Evolutionary conservation across 2,797 vertebrate genomes (phyloP).

Genomic region (Neostethus bicornis): DNA sequence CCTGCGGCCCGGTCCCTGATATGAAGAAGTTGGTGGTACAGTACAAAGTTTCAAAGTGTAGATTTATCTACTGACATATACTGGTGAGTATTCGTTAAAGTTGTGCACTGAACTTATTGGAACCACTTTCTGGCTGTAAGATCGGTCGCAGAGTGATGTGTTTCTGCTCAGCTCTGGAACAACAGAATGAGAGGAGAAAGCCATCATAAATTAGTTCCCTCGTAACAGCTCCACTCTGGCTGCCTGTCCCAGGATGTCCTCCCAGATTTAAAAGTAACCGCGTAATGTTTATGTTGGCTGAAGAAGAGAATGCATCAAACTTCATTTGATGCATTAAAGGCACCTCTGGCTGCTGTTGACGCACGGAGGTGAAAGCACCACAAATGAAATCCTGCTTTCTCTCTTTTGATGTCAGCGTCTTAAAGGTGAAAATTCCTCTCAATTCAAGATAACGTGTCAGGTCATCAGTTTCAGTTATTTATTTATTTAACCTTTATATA

Average conservation of each 20-base stretch:
- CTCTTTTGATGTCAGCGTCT: constrained; percentile 67
- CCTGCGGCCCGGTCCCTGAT: no score
- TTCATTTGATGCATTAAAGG: constrained; percentile 79
- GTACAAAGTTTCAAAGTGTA: neutral
- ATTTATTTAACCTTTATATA: no score
- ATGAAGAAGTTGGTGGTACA: no score
- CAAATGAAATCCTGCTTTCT: constrained; percentile 60
- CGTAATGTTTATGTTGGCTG: constrained; percentile 78
- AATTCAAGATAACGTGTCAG: constrained; percentile 44
- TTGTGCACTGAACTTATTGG: neutral
- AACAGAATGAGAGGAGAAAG: constrained; percentile 57
- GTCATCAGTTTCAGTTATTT: constrained; percentile 17
- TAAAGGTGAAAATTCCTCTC: constrained; percentile 53
- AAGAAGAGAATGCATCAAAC: constrained; percentile 71
- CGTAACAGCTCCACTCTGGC: constrained; percentile 69
- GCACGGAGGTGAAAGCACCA: constrained; percentile 74
- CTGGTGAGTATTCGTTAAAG: neutral
- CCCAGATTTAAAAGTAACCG: constrained; percentile 76
- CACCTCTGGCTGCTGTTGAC: constrained; percentile 72
- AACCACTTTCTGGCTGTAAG: constrained; percentile 41
- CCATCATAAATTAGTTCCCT: constrained; percentile 68
- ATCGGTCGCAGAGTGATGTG: constrained; percentile 39
- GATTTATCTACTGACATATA: neutral
- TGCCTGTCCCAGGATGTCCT: constrained; percentile 76
- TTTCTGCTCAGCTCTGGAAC: constrained; percentile 58